Evolutionary conservation across 2,888 invertebrate genomes (phyloP).

Genomic region (Eulithis testata): DNA sequence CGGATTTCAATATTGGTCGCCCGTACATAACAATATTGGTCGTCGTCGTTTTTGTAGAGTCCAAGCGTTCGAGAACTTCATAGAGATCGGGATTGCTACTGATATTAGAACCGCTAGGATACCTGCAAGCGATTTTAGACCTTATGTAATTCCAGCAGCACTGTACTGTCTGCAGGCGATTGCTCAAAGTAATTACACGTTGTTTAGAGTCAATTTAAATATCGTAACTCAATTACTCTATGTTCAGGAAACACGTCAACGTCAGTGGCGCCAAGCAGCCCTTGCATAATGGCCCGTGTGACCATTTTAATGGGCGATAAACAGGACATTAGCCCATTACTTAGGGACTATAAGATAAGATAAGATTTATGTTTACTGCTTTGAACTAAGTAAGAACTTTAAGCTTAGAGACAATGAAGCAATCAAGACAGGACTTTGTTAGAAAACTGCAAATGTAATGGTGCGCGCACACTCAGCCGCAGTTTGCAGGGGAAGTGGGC

Average conservation of each 20-base stretch:
- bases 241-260: constrained; percentile 67
- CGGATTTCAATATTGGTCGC: too few relatives aligned
- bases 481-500: too few relatives aligned
- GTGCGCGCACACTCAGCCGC: too few relatives aligned
- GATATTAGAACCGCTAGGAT: too few relatives aligned
- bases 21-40: too few relatives aligned
- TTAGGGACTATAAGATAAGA: constrained; percentile 39
- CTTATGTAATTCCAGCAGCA: background rate
- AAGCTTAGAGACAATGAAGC: constrained; percentile 2
- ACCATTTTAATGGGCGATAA: constrained; percentile 44
- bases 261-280: constrained; percentile 47
- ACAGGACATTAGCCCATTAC: constrained; percentile 29
- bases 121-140: constrained; percentile 5
- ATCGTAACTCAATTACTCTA: constrained; percentile 66
- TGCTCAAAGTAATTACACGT: constrained; percentile 52
- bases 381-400: constrained; percentile 5
- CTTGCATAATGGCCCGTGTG: constrained; percentile 60
- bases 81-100: too few relatives aligned
- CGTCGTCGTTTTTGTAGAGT: too few relatives aligned
- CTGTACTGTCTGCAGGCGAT: constrained; percentile 5
- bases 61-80: too few relatives aligned
- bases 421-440: background rate
- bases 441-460: too few relatives aligned
- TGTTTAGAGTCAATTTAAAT: constrained; percentile 60
- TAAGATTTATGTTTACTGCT: constrained; percentile 16